Evolutionary conservation across 2,888 invertebrate genomes (phyloP).

Genomic region (Zaprionus lineosus): DNA sequence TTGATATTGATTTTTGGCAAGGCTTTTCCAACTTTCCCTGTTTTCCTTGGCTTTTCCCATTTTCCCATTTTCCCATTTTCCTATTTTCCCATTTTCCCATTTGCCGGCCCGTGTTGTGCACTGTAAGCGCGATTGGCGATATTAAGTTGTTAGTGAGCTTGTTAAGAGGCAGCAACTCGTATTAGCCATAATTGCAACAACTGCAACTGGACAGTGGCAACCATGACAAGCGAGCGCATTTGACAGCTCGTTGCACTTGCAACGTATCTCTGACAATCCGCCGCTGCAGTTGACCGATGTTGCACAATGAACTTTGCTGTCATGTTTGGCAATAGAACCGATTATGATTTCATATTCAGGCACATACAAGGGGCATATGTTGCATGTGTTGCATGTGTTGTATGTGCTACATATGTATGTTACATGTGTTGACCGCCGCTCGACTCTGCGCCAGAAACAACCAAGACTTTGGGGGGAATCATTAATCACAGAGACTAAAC

Average conservation of each 20-base stretch:
- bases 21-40: too few species aligned
- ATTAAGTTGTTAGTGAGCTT: conserved; percentile 58
- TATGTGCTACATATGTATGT: background rate
- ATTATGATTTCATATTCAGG: too few species aligned
- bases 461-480: too few species aligned
- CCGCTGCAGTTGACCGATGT: conserved; percentile 21
- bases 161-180: conserved; percentile 49
- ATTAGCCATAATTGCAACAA: conserved; percentile 53
- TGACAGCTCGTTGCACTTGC: conserved; percentile 68
- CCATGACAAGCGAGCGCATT: conserved; percentile 64
- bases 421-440: too few species aligned
- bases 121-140: conserved; percentile 30
- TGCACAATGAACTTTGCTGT: conserved; percentile 41
- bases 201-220: background rate
- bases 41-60: too few species aligned
- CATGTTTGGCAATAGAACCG: conserved; percentile 22
- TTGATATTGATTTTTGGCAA: too few species aligned
- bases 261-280: conserved; percentile 6
- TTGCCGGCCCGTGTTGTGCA: conserved; percentile 32
- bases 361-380: too few species aligned
- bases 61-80: too few species aligned
- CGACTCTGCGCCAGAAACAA: too few species aligned
- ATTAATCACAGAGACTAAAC: conserved; percentile 40
- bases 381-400: too few species aligned
- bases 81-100: too few species aligned